phyloP scores from a whole-genome alignment of 1,140 invertebrate genomes.

The Lysiphlebus fabarum region DNA sequence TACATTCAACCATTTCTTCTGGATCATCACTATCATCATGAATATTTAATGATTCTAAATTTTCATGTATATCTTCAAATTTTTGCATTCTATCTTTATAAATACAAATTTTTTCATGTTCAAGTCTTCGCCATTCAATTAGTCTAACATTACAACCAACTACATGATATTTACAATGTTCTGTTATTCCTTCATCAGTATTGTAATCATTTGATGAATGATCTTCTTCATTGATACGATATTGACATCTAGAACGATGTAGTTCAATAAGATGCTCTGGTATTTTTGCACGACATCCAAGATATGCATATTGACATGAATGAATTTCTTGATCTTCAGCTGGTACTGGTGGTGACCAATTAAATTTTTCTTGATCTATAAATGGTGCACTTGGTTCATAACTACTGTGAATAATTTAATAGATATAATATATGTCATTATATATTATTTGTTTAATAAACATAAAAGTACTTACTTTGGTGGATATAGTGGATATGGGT shows the following conservation, averaged over 20 bases:
- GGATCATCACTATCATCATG: constrained; percentile 21
- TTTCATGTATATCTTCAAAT: constrained; percentile 17
- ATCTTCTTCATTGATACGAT: constrained; percentile 42
- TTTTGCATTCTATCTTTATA: constrained; percentile 28
- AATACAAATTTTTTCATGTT: constrained; percentile 40
- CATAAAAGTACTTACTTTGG: constrained; percentile 9
- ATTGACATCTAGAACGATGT: constrained; percentile 48
- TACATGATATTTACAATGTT: constrained; percentile 32
- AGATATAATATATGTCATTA: not conserved
- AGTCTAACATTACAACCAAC: constrained; percentile 41
- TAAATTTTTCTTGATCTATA: constrained; percentile 30
- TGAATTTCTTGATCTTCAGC: constrained; percentile 28
- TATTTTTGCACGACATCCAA: constrained; percentile 43
- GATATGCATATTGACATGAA: constrained; percentile 36
- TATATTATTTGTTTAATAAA: not conserved
- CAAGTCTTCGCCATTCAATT: constrained; percentile 32
- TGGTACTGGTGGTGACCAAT: constrained; percentile 19
- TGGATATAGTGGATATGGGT: constrained; percentile 26
- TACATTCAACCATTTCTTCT: constrained; percentile 36
- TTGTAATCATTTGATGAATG: constrained; percentile 36
- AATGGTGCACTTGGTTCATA: constrained; percentile 37
- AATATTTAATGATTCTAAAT: constrained; percentile 18
- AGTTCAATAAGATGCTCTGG: constrained; percentile 33
- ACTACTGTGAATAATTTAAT: constrained; percentile 1
- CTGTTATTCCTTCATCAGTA: constrained; percentile 26